Conservation (phyloP, 2,888 invertebrate genomes). For the Arctia plantaginis region DNA sequence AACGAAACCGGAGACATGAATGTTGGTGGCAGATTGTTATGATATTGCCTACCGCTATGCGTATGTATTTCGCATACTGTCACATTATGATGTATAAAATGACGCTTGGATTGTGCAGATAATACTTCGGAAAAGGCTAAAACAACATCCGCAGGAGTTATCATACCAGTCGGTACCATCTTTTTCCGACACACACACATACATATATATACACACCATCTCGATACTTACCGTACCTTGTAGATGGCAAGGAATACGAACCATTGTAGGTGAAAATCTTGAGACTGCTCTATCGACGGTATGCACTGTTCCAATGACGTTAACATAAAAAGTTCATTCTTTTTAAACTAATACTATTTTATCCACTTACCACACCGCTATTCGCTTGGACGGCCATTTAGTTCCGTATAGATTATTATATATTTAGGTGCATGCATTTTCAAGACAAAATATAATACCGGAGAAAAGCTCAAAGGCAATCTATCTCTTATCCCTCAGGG, state of each 20-base stretch:
- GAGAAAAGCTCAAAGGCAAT: conserved; percentile 67
- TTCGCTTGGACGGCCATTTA: neutral
- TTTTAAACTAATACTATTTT: neutral
- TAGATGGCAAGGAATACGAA: neutral
- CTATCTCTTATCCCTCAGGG: conserved; percentile 68
- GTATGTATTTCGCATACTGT: conserved; percentile 41
- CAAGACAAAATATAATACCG: conserved; percentile 61
- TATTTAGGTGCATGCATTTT: conserved; percentile 35
- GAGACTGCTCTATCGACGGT: neutral
- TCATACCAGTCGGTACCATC: neutral
- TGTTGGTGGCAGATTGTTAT: conserved; percentile 64
- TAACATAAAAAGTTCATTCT: neutral
- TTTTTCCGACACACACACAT: neutral
- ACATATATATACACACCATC: neutral
- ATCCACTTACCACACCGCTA: neutral
- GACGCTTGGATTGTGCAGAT: conserved; percentile 8
- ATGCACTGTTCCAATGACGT: neutral
- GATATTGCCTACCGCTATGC: conserved; percentile 49
- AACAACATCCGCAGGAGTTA: conserved; percentile 12
- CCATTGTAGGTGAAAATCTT: neutral
- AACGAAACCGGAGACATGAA: conserved; percentile 72
- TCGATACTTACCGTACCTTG: neutral
- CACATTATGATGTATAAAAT: conserved; percentile 15
- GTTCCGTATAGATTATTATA: neutral
- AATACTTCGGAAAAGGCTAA: conserved; percentile 14